Conservation (phyloP, 2,113 vertebrate genomes). For the Callipepla squamata region DNA sequence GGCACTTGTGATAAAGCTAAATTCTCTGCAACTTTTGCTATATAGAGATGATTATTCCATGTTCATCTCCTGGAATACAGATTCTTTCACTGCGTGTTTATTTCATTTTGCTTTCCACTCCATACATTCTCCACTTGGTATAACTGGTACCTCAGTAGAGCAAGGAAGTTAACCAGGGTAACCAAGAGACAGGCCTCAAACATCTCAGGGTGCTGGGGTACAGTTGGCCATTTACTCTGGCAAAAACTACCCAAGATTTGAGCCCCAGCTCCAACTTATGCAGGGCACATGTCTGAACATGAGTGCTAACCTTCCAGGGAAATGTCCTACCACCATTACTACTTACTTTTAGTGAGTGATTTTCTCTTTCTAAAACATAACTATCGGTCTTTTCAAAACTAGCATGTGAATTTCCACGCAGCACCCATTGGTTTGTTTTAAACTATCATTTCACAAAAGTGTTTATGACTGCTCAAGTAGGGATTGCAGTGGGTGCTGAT, state of each 20-base stretch:
- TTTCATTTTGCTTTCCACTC: background rate
- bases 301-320: background rate
- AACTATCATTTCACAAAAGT: background rate
- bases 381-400: background rate
- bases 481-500: background rate
- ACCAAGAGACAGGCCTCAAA: background rate
- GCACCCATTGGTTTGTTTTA: background rate
- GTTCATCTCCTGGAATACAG: background rate
- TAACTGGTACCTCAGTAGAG: background rate
- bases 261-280: background rate
- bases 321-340: background rate
- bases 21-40: background rate
- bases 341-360: background rate
- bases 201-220: background rate
- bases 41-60: background rate
- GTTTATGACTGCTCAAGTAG: background rate
- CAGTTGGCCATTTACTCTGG: background rate
- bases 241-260: background rate
- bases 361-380: background rate
- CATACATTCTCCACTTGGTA: background rate
- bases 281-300: background rate
- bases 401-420: background rate
- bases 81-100: background rate
- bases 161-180: background rate
- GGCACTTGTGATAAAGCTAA: background rate